Evolutionary conservation across 1,140 invertebrate species (phyloP).

Genomic region (Globodera rostochiensis): DNA sequence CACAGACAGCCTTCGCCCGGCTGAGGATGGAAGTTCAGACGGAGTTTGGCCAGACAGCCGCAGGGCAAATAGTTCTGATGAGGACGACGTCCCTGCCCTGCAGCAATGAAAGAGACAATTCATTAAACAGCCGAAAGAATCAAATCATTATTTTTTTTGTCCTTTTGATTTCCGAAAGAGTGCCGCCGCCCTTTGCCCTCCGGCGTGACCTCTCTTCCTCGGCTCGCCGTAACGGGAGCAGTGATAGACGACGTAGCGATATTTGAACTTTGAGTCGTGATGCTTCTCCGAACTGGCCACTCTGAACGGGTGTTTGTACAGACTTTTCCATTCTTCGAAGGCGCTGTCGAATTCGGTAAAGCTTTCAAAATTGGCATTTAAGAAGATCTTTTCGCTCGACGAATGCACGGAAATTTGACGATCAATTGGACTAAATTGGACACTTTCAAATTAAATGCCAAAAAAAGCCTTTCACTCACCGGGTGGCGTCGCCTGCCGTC

Average conservation of each 20-base stretch:
- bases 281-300: slow-evolving; percentile 56
- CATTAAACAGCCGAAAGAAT: slow-evolving; percentile 25
- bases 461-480: neutral
- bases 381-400: slow-evolving; percentile 6
- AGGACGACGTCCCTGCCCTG: slow-evolving; percentile 58
- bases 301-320: slow-evolving; percentile 53
- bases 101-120: slow-evolving; percentile 29
- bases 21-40: slow-evolving; percentile 51
- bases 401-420: neutral
- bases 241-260: slow-evolving; percentile 61
- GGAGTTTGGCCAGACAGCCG: slow-evolving; percentile 55
- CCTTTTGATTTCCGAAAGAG: neutral
- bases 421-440: neutral
- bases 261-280: slow-evolving; percentile 43
- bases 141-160: neutral
- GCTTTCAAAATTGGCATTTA: slow-evolving; percentile 11
- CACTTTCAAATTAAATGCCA: neutral
- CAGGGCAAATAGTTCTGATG: slow-evolving; percentile 63
- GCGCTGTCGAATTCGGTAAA: slow-evolving; percentile 47
- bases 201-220: slow-evolving; percentile 51
- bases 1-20: slow-evolving; percentile 34
- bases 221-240: slow-evolving; percentile 58
- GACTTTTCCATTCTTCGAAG: slow-evolving; percentile 53
- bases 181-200: slow-evolving; percentile 1
- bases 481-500: neutral